Percentiles rank a stretch among this genome's conserved stretches.
Evolutionary conservation across 2,113 vertebrate species (phyloP).

Genomic region (Lepus timidus): DNA sequence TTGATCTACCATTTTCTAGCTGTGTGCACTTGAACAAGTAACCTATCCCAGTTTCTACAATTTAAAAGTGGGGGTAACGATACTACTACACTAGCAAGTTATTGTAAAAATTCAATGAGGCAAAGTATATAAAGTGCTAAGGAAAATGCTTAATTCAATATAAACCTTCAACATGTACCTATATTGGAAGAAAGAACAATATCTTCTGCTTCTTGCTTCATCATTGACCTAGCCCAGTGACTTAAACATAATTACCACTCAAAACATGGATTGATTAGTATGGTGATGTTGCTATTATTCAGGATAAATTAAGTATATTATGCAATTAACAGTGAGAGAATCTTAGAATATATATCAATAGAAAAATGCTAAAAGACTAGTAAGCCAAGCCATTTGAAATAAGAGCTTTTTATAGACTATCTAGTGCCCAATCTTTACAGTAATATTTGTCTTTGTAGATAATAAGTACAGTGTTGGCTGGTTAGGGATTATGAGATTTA

Average conservation of each 20-base stretch:
- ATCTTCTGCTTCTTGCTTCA: background rate
- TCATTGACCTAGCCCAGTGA: background rate
- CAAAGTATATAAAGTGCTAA: background rate
- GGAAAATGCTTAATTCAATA: background rate
- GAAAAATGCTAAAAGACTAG: conserved; percentile 13
- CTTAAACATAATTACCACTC: background rate
- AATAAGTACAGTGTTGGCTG: background rate
- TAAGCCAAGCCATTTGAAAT: background rate
- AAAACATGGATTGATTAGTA: background rate
- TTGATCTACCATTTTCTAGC: background rate
- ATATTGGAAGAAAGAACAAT: background rate
- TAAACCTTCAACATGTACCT: background rate
- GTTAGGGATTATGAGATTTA: background rate
- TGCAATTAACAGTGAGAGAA: background rate
- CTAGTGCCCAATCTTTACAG: background rate
- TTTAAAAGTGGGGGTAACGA: background rate
- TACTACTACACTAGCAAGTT: background rate
- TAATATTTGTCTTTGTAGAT: background rate
- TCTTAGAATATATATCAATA: background rate
- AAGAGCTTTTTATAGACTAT: background rate
- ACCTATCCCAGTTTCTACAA: background rate
- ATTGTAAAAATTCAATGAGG: background rate
- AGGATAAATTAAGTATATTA: background rate
- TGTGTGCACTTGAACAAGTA: background rate
- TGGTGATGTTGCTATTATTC: background rate